phyloP scores from a whole-genome alignment of 1,140 invertebrate genomes.

The Popillia japonica region DNA sequence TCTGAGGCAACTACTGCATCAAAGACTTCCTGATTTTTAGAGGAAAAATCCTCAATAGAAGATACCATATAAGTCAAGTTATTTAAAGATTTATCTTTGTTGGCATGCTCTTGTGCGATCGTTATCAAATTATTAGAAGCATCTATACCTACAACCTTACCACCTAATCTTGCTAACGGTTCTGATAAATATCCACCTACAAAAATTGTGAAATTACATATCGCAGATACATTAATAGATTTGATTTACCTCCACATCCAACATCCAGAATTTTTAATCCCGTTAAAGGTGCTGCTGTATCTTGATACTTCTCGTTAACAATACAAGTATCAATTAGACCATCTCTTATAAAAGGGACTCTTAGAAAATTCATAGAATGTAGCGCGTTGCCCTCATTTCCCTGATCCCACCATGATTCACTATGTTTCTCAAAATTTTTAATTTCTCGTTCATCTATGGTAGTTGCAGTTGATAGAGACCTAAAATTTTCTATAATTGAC shows the following conservation, averaged over 20 bases:
- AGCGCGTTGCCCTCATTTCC: background rate
- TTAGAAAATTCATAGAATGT: conserved; percentile 40
- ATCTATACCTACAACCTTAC: conserved; percentile 78
- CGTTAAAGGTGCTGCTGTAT: conserved; percentile 37
- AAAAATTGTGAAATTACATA: background rate
- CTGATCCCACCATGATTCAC: conserved; percentile 67
- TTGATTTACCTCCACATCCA: conserved; percentile 43
- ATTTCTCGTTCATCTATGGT: conserved; percentile 30
- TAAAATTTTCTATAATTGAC: background rate
- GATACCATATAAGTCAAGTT: background rate
- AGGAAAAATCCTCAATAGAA: conserved; percentile 4
- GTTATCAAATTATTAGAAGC: conserved; percentile 71
- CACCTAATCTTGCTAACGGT: conserved; percentile 67
- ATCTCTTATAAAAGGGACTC: conserved; percentile 43
- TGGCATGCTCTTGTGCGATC: conserved; percentile 50
- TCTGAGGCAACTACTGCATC: no score
- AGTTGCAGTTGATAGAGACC: background rate
- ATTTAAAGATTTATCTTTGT: background rate
- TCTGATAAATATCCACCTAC: conserved; percentile 43
- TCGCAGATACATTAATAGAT: background rate
- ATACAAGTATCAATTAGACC: conserved; percentile 41
- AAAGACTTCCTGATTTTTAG: no score
- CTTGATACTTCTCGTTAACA: background rate
- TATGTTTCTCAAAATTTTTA: conserved; percentile 20
- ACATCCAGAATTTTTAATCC: conserved; percentile 45